These are phyloP conservation scores for Hypomesus transpacificus DNA, from an alignment of 2,113 vertebrate species.

Conservation along the genomic window DNA sequence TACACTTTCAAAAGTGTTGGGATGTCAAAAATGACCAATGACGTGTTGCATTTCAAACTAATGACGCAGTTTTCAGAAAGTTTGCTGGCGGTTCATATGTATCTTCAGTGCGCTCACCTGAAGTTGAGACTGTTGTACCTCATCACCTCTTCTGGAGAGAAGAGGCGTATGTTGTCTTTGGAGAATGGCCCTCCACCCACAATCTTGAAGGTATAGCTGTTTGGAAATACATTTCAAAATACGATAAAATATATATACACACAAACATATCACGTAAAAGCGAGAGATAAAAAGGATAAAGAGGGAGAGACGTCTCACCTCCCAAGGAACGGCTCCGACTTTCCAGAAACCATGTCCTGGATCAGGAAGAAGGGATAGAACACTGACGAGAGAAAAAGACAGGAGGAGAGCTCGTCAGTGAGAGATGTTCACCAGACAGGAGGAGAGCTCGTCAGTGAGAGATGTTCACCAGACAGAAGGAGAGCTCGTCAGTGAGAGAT, in stretches of 20 bases:
- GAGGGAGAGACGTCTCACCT: background rate
- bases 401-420: background rate
- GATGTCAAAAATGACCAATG: too few species aligned
- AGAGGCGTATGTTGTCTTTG: background rate
- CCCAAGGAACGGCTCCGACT: slow-evolving; percentile 18
- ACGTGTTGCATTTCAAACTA: background rate
- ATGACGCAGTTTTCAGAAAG: background rate
- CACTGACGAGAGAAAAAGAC: background rate
- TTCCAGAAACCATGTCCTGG: slow-evolving; percentile 26
- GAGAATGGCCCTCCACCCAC: slow-evolving; percentile 27
- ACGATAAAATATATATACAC: too few species aligned
- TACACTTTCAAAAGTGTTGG: too few species aligned
- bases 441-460: background rate
- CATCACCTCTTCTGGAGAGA: background rate
- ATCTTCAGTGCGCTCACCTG: background rate
- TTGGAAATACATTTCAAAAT: background rate
- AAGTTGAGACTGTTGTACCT: slow-evolving; percentile 9
- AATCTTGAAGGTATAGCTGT: slow-evolving; percentile 26
- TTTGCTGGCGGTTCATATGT: background rate
- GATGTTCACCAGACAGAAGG: background rate
- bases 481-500: background rate
- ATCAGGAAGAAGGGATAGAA: slow-evolving; percentile 29
- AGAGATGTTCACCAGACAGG: background rate
- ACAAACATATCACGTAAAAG: background rate
- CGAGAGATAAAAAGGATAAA: background rate